Evolutionary conservation across 2,888 invertebrate species (phyloP).

Genomic region (Crematogaster levior): DNA sequence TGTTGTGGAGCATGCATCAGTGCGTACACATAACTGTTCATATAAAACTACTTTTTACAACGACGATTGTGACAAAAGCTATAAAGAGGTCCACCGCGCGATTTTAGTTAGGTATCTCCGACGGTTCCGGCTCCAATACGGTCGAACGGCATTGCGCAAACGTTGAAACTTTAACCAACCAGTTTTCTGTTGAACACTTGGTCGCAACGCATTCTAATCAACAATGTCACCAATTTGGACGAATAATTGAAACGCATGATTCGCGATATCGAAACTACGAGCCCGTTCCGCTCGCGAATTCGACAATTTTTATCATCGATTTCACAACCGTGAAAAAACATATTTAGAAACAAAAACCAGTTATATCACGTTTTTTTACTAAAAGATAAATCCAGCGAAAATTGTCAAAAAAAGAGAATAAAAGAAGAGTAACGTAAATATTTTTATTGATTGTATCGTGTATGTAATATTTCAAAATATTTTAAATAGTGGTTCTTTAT

Average conservation of each 20-base stretch:
- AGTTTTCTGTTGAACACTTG: constrained; percentile 4
- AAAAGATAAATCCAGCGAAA: neutral
- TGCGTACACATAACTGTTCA: constrained; percentile 23
- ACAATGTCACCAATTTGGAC: constrained; percentile 24
- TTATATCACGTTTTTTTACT: neutral
- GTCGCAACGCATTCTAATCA: neutral
- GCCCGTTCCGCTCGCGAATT: neutral
- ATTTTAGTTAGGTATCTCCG: constrained; percentile 12
- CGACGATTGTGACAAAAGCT: neutral
- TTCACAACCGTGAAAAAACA: constrained; percentile 18
- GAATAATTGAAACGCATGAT: constrained; percentile 36
- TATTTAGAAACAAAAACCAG: constrained; percentile 24
- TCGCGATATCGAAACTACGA: constrained; percentile 12
- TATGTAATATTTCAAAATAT: neutral
- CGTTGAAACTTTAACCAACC: constrained; percentile 27
- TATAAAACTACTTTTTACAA: constrained; percentile 37
- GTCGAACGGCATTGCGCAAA: constrained; percentile 13
- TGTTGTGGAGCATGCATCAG: constrained; percentile 16
- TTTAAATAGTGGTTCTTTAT: neutral
- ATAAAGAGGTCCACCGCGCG: constrained; percentile 27
- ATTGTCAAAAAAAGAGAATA: neutral
- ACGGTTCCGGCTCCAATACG: constrained; percentile 19
- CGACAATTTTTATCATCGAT: constrained; percentile 9
- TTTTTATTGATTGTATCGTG: neutral
- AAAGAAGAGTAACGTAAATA: neutral